phyloP scores from a whole-genome alignment of 2,888 invertebrate species.

The Andrena fulva region DNA sequence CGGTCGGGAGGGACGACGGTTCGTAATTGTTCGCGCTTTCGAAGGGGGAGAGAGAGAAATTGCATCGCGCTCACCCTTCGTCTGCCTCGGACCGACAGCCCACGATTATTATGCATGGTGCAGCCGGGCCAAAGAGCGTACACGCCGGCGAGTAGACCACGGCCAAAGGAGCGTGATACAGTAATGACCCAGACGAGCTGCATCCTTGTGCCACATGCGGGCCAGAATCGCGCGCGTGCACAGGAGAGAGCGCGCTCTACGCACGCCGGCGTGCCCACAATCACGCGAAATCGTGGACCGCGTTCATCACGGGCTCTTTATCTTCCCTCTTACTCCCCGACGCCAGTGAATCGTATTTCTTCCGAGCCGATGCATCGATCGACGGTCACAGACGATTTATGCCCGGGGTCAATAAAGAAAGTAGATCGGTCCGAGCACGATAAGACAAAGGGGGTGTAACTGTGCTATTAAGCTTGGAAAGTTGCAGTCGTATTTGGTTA shows the following conservation, averaged over 20 bases:
- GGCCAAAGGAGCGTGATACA: constrained; percentile 64
- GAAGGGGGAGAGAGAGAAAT: constrained; percentile 33
- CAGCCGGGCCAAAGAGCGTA: constrained; percentile 38
- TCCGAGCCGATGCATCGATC: constrained; percentile 9
- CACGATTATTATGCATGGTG: constrained; percentile 58
- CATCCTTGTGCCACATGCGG: constrained; percentile 77
- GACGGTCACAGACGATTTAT: not conserved
- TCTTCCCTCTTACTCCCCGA: not conserved
- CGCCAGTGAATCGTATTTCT: not conserved
- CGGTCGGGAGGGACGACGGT: constrained; percentile 24
- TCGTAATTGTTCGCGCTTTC: constrained; percentile 1
- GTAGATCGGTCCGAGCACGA: too few species aligned
- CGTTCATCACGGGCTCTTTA: constrained; percentile 44
- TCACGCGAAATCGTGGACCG: constrained; percentile 39
- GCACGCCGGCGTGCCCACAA: constrained; percentile 44
- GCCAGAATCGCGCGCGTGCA: constrained; percentile 31
- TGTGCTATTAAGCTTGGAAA: too few species aligned
- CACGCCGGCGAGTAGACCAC: not conserved
- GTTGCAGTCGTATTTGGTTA: too few species aligned
- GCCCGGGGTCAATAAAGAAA: too few species aligned
- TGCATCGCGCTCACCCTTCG: constrained; percentile 33
- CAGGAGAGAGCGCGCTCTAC: constrained; percentile 44
- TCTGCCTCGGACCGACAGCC: constrained; percentile 6
- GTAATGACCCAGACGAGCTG: constrained; percentile 78
- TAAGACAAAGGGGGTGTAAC: too few species aligned